A percentile compares a stretch with the other conserved stretches of the same genome.
These are phyloP conservation scores for Pangasius larnaudii DNA, from an alignment of 2,797 vertebrate genomes.

Conservation along the genomic window DNA sequence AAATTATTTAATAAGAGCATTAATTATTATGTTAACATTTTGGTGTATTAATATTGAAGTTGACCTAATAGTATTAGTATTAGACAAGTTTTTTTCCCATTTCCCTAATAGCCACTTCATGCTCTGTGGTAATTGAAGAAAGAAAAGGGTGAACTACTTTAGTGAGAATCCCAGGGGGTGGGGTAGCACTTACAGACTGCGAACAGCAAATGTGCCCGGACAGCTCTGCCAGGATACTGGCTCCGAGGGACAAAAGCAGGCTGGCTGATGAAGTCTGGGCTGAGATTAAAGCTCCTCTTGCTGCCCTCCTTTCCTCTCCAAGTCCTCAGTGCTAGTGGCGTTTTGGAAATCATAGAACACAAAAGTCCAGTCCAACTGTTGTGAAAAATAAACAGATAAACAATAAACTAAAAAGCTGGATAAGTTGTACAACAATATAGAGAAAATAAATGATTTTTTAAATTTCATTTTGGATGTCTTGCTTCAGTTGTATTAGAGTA, in stretches of 20 bases:
- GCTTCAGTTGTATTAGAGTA: neutral
- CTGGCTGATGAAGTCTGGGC: slow-evolving; percentile 41
- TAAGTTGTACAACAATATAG: neutral
- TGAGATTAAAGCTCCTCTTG: slow-evolving; percentile 34
- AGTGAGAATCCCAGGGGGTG: slow-evolving; percentile 35
- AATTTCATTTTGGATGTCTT: neutral
- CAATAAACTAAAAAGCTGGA: neutral
- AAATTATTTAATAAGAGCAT: neutral
- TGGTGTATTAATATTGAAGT: neutral
- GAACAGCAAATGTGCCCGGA: slow-evolving; percentile 76
- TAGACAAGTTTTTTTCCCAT: neutral
- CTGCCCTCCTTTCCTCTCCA: slow-evolving; percentile 33
- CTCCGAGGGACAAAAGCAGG: slow-evolving; percentile 62
- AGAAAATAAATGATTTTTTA: neutral
- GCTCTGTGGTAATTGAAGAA: neutral
- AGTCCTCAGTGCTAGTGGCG: neutral
- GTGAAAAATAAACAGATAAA: neutral
- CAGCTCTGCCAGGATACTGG: slow-evolving; percentile 63
- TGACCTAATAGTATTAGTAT: neutral
- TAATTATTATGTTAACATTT: neutral
- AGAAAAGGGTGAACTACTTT: neutral
- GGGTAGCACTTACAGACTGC: slow-evolving; percentile 69
- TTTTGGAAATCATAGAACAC: neutral
- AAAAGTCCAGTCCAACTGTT: neutral
- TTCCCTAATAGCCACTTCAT: neutral